Percentiles rank a stretch among this genome's conserved stretches.
Conservation (phyloP, 2,113 vertebrate species). For the Embiotoca jacksoni region DNA sequence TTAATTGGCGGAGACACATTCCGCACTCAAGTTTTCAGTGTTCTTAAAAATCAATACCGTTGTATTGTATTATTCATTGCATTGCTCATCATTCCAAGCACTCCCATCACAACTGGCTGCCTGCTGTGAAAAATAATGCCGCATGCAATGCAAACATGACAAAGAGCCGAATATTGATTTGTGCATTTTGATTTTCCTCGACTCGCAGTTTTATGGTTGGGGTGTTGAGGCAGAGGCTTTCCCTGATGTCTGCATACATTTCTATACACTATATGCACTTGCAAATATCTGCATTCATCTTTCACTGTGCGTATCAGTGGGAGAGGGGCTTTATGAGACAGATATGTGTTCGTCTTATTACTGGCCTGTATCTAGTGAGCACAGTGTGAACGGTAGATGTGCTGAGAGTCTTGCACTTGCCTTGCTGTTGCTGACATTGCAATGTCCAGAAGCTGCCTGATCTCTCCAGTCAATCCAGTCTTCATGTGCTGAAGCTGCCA, state of each 20-base stretch:
- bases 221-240: constrained; percentile 18
- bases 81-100: constrained; percentile 45
- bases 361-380: constrained; percentile 23
- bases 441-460: constrained; percentile 55
- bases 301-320: neutral
- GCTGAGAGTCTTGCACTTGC: constrained; percentile 57
- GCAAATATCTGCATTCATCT: constrained; percentile 23
- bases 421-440: constrained; percentile 68
- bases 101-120: constrained; percentile 34
- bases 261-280: neutral
- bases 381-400: constrained; percentile 34
- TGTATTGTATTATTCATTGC: constrained; percentile 56
- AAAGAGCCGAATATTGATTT: constrained; percentile 59
- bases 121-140: constrained; percentile 59
- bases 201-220: constrained; percentile 16
- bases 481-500: constrained; percentile 45
- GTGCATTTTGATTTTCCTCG: constrained; percentile 50
- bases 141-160: constrained; percentile 60
- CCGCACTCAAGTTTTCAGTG: constrained; percentile 6
- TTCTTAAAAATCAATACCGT: constrained; percentile 52
- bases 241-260: constrained; percentile 21
- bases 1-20: constrained; percentile 33
- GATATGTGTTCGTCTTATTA: constrained; percentile 17
- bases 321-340: constrained; percentile 5
- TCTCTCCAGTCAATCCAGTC: constrained; percentile 58